Conservation (phyloP, 2,797 vertebrate genomes). For the Pseudocheirus occidentalis region DNA sequence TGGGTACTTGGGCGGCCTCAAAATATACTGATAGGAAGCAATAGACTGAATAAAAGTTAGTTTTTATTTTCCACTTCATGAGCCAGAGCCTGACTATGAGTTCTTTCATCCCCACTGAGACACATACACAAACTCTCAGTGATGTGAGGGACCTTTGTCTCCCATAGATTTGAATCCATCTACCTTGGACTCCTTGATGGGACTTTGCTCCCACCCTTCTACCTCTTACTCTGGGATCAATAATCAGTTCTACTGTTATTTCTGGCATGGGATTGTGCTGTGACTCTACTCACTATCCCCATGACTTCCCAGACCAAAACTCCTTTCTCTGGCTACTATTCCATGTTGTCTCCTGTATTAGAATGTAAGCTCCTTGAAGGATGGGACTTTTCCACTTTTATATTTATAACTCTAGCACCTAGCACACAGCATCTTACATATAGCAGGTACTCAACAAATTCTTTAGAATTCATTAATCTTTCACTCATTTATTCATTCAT, state of each 20-base stretch:
- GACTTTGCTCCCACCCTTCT: background rate
- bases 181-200: background rate
- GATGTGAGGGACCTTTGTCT: background rate
- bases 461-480: too few relatives aligned
- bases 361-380: background rate
- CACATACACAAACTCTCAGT: background rate
- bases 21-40: background rate
- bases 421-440: too few relatives aligned
- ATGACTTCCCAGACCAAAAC: background rate
- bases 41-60: background rate
- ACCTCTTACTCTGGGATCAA: background rate
- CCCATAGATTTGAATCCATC: background rate
- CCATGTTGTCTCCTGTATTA: background rate
- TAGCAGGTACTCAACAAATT: too few relatives aligned
- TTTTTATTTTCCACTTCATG: background rate
- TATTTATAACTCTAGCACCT: too few relatives aligned
- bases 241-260: background rate
- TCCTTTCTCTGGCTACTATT: background rate
- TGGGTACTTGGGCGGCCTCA: background rate
- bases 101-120: background rate
- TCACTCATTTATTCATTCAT: too few relatives aligned
- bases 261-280: background rate
- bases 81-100: background rate
- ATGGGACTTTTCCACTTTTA: too few relatives aligned
- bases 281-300: background rate